These are phyloP conservation scores for Shinisaurus crocodilurus DNA, from an alignment of 2,113 vertebrate genomes.

Conservation along the genomic window DNA sequence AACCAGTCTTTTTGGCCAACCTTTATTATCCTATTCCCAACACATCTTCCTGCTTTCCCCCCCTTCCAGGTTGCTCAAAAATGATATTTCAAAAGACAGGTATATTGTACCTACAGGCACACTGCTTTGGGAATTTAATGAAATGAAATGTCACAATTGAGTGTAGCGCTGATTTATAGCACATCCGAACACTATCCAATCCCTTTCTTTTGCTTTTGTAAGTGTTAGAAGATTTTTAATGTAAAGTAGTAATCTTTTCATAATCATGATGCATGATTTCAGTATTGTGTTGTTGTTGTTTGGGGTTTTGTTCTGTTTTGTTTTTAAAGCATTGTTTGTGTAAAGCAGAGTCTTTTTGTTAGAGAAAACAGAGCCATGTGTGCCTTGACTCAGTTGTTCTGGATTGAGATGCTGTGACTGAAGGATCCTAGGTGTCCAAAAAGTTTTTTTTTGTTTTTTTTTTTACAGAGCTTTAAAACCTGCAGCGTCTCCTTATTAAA, in stretches of 20 bases:
- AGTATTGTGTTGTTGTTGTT: background rate
- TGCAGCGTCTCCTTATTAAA: conserved; percentile 25
- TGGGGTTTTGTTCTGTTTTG: too few relatives aligned
- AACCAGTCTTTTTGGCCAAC: background rate
- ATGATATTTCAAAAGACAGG: conserved; percentile 13
- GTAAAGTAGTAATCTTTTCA: background rate
- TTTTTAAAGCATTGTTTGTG: conserved; percentile 1
- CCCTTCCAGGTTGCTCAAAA: conserved; percentile 10
- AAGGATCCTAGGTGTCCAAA: background rate
- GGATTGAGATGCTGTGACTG: background rate
- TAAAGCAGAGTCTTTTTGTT: conserved; percentile 22
- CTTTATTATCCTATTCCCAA: conserved; percentile 13
- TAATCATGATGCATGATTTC: conserved; percentile 30
- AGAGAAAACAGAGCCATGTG: background rate
- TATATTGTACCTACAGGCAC: background rate
- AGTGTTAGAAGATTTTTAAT: background rate
- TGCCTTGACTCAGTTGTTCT: background rate
- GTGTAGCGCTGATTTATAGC: conserved; percentile 10
- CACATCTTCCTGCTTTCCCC: background rate
- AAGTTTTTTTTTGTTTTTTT: too few relatives aligned
- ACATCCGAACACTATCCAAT: background rate
- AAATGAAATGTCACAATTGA: conserved; percentile 20
- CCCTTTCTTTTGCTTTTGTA: background rate
- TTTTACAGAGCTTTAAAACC: conserved; percentile 32
- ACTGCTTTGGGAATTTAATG: background rate